Percentiles rank a stretch among this genome's conserved stretches.
phyloP scores from a whole-genome alignment of 2,888 invertebrate genomes.

The Andricus quercusramuli region DNA sequence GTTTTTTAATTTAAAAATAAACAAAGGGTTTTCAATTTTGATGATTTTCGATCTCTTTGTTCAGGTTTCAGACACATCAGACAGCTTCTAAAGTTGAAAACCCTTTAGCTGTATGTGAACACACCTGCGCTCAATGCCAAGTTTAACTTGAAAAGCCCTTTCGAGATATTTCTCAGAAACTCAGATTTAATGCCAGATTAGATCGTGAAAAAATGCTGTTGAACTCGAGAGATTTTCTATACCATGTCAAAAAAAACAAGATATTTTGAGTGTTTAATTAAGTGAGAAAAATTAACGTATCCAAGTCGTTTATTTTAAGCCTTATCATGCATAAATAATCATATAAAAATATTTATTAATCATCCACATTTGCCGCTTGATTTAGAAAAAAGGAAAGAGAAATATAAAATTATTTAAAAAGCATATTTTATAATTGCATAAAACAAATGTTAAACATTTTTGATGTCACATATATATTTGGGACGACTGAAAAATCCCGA shows the following conservation, averaged over 20 bases:
- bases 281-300: no score
- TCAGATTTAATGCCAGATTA: background rate
- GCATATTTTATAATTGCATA: no score
- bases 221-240: background rate
- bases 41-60: background rate
- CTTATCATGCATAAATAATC: no score
- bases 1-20: background rate
- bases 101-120: constrained; percentile 21
- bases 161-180: background rate
- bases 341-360: no score
- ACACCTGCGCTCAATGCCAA: constrained; percentile 28
- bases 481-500: no score
- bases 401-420: no score
- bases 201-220: constrained; percentile 1
- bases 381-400: no score
- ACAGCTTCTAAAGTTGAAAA: background rate
- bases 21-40: background rate
- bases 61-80: background rate
- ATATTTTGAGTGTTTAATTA: background rate
- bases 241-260: background rate
- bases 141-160: constrained; percentile 25
- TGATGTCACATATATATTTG: no score
- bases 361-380: no score
- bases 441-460: no score
- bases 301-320: no score